Conservation (phyloP, 2,888 invertebrate genomes). For the Coronaproctus castanopsis region DNA sequence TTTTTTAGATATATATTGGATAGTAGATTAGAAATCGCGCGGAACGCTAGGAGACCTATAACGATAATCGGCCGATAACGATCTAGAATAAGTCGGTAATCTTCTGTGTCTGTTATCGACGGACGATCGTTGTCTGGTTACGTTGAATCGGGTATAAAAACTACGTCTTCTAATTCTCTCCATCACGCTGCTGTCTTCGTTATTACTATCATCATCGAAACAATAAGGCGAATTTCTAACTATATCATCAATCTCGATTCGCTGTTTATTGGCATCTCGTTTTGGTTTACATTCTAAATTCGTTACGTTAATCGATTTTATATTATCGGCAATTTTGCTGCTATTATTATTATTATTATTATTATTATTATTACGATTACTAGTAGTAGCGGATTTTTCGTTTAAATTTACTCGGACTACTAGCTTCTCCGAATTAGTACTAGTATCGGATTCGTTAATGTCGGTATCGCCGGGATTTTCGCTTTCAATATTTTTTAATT, state of each 20-base stretch:
- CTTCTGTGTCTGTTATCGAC: background rate
- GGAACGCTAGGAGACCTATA: background rate
- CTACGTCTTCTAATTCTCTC: slow-evolving; percentile 74
- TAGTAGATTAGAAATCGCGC: no score
- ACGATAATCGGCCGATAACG: slow-evolving; percentile 3
- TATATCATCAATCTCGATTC: background rate
- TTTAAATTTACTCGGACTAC: background rate
- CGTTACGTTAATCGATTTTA: background rate
- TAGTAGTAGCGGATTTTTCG: background rate
- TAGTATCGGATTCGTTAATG: background rate
- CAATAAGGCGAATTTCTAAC: no score
- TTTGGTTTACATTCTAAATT: background rate
- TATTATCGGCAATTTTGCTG: background rate
- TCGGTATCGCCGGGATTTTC: background rate
- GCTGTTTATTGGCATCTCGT: background rate
- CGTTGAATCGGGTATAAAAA: slow-evolving; percentile 36
- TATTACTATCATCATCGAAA: no score
- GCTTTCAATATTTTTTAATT: background rate
- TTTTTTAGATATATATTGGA: no score
- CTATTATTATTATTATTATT: background rate
- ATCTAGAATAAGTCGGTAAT: slow-evolving; percentile 4
- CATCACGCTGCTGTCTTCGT: slow-evolving; percentile 35
- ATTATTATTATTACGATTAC: background rate
- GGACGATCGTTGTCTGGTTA: slow-evolving; percentile 1
- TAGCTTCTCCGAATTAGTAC: no score